phyloP scores from a whole-genome alignment of 2,888 invertebrate species.

The Ornithoptera priamus region DNA sequence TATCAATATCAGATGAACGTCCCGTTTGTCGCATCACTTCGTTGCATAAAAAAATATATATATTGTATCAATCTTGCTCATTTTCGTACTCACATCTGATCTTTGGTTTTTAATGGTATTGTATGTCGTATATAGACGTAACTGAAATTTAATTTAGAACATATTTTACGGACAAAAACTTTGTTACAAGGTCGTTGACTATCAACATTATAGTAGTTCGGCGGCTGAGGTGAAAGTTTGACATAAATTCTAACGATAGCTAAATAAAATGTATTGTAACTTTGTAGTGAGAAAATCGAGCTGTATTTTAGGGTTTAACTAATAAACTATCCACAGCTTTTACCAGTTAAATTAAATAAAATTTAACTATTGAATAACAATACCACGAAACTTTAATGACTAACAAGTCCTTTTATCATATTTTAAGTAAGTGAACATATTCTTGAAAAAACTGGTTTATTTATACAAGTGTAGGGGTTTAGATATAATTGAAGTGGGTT shows the following conservation, averaged over 20 bases:
- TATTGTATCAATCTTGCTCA: no score
- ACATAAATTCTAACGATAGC: slow-evolving; percentile 19
- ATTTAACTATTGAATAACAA: not conserved
- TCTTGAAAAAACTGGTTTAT: no score
- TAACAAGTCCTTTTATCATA: not conserved
- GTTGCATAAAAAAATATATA: no score
- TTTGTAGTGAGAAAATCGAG: slow-evolving; percentile 7
- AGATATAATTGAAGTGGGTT: no score
- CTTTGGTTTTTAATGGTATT: no score
- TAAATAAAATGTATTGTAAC: slow-evolving; percentile 13
- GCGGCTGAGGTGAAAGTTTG: slow-evolving; percentile 19
- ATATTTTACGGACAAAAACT: not conserved
- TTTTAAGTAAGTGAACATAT: no score
- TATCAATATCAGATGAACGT: no score
- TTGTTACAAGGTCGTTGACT: slow-evolving; percentile 5
- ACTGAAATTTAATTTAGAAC: no score
- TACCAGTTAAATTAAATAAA: not conserved
- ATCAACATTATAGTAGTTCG: slow-evolving; percentile 11
- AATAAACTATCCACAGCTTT: not conserved
- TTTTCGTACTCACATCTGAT: no score
- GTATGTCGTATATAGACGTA: no score
- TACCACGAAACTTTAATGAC: not conserved
- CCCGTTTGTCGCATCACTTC: no score
- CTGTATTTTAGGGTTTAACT: not conserved
- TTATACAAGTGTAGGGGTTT: no score